Evolutionary conservation across 2,888 invertebrate species (phyloP).

Genomic region (Ganaspis brasiliensis): DNA sequence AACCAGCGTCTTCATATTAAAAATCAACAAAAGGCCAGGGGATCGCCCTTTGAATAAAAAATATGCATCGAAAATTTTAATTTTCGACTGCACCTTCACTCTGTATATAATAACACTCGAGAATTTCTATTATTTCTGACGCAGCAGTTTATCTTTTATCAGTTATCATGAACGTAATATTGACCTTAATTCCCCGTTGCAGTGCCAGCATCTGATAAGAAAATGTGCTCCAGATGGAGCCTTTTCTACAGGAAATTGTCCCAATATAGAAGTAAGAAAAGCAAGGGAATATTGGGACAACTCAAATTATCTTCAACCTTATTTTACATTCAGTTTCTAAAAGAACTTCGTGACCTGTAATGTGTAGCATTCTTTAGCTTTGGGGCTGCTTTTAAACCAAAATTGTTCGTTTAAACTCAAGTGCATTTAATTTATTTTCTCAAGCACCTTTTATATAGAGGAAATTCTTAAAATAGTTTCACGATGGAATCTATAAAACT

Average conservation of each 20-base stretch:
- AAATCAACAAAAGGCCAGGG: slow-evolving; percentile 5
- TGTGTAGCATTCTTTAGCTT: neutral
- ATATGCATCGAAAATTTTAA: slow-evolving; percentile 9
- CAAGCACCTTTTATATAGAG: neutral
- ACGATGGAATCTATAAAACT: neutral
- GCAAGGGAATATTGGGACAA: neutral
- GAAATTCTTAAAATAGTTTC: neutral
- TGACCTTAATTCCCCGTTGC: slow-evolving; percentile 27
- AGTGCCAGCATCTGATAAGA: slow-evolving; percentile 40
- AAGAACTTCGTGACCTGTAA: neutral
- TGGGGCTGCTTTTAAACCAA: neutral
- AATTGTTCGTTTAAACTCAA: neutral
- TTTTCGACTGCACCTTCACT: slow-evolving; percentile 2
- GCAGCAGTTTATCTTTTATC: slow-evolving; percentile 22
- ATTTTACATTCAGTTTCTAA: neutral
- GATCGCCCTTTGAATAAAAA: neutral
- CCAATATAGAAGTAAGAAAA: slow-evolving; percentile 3
- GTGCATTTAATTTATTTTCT: neutral
- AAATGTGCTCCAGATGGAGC: slow-evolving; percentile 3
- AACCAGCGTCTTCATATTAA: slow-evolving; percentile 32
- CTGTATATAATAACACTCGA: slow-evolving; percentile 6
- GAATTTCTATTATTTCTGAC: slow-evolving; percentile 14
- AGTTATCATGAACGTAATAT: slow-evolving; percentile 37
- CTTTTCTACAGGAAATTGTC: slow-evolving; percentile 25
- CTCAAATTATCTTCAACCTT: slow-evolving; percentile 15